Conservation (phyloP, 2,113 vertebrate species). For the Pardalotus punctatus region DNA sequence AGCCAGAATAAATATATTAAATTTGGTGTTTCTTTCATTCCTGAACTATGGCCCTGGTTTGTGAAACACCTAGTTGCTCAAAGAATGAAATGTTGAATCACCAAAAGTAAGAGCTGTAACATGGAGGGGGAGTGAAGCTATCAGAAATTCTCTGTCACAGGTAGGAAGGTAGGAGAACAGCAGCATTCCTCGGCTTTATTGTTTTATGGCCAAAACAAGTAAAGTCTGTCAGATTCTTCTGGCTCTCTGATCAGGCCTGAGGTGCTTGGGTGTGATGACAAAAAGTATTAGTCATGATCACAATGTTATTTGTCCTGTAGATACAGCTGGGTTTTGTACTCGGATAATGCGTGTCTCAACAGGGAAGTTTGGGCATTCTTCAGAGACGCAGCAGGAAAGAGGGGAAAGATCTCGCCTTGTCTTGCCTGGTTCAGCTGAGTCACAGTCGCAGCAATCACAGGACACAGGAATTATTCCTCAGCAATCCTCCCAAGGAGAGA, state of each 20-base stretch:
- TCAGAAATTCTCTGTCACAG: not conserved
- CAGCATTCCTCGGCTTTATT: not conserved
- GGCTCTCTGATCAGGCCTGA: not conserved
- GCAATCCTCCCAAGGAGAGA: not conserved
- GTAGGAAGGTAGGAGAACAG: not conserved
- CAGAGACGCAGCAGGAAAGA: not conserved
- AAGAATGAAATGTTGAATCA: not conserved
- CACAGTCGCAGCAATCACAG: not conserved
- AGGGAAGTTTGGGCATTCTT: not conserved
- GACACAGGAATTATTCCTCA: not conserved
- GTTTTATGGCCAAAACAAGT: not conserved
- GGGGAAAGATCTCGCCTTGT: not conserved
- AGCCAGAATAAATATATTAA: slow-evolving; percentile 8
- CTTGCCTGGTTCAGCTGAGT: not conserved
- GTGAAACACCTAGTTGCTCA: not conserved
- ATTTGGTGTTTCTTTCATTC: not conserved
- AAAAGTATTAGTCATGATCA: not conserved
- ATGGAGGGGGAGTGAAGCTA: not conserved
- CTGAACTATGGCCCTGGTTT: not conserved
- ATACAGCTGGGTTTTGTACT: not conserved
- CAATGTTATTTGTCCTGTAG: not conserved
- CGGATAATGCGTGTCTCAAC: not conserved
- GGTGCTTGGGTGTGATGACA: not conserved
- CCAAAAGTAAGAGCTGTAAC: not conserved
- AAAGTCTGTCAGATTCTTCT: not conserved